Base-by-base conservation (phyloP, 1,140 invertebrate species). In the Diprion similis region DNA sequence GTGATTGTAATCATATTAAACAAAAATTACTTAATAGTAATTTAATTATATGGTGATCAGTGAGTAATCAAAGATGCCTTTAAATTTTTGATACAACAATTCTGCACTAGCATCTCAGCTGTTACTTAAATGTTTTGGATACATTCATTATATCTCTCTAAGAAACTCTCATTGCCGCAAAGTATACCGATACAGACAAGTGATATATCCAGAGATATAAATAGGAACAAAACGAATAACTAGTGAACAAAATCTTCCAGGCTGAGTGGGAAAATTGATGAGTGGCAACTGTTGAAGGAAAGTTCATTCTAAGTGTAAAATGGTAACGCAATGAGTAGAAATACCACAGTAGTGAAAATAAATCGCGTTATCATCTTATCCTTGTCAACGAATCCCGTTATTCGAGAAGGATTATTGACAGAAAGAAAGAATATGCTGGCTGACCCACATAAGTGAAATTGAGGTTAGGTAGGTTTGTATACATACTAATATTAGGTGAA, bases 381-480 rank as follows among this genome's bases (percentile, higher is more conserved):
- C 59, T 15, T 64, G 17, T 64, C 17, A 68, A 37, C 24, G 6
- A 68, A 18, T 68, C 13, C 15, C 24, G 24, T 24, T 68, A 15
- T 13, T 17, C 13, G 6, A 17, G 24, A 24, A 68, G 1, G 2
- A 68, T 37, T 68, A 3, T 68, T 68, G 13, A 68, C 15, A 46
- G 7, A 18, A 15, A 46, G 13, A 46, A 37, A 68, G 19, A 68
- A 68, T 9, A 70, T 37, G 46, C 46, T 70, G 8, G 13, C 18
- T 70, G 19, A 73, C 72, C 72, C 48, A 70, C 11, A 15, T 15
- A 59, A 59, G 9, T 15, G 51, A 59, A 15, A 15, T 59, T 59
- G 51, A 59, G 51, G 51, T 59, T 59, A 59, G 51, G 51, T 59
- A 59, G n/a, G 51, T 59, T 59, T 59, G 51, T 59, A 17, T 59